Conservation (phyloP, 2,113 vertebrate genomes). For the Eretmodus cyanostictus region DNA sequence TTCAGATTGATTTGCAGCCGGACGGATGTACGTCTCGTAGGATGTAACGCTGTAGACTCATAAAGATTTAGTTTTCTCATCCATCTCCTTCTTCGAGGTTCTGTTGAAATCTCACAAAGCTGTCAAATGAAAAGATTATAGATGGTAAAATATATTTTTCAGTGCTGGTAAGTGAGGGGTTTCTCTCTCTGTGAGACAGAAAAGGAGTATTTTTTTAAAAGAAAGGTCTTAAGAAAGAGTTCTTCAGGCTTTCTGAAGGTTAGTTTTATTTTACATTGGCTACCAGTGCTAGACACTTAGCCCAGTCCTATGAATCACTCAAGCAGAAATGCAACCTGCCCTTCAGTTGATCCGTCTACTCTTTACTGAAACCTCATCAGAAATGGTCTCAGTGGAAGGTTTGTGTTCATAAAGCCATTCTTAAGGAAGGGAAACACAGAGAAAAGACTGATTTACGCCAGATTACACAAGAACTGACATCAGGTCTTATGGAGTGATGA, state of each 20-base stretch:
- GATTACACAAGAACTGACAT: background rate
- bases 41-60: conserved; percentile 22
- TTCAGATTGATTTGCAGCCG: conserved; percentile 30
- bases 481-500: background rate
- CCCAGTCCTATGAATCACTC: background rate
- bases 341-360: background rate
- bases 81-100: conserved; percentile 8
- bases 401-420: background rate
- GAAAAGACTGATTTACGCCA: background rate
- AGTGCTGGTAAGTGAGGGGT: background rate
- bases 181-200: background rate
- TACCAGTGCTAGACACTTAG: background rate
- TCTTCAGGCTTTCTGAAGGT: background rate
- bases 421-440: background rate
- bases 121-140: conserved; percentile 5
- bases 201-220: background rate
- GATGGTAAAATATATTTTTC: background rate
- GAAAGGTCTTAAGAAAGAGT: background rate
- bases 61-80: background rate
- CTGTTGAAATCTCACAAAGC: conserved; percentile 22
- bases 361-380: background rate
- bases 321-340: background rate
- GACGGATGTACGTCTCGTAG: conserved; percentile 13
- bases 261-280: background rate
- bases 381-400: background rate